Percentiles rank a stretch among this genome's conserved stretches.
Conservation (phyloP, 2,888 invertebrate genomes). For the Chaetogeoica ovagalla region DNA sequence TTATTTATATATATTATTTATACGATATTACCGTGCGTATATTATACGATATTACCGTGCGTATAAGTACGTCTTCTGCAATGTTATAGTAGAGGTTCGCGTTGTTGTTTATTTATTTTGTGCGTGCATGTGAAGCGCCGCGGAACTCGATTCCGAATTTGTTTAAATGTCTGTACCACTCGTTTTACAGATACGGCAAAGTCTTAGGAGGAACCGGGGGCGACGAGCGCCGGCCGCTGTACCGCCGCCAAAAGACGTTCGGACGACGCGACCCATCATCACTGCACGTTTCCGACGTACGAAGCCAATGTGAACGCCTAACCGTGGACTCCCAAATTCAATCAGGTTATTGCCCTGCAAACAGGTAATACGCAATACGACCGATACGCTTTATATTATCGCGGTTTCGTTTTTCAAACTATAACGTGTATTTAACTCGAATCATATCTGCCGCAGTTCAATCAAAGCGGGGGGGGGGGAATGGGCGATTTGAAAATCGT, state of each 20-base stretch:
- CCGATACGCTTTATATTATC: no score
- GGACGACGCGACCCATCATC: not conserved
- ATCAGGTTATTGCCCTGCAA: conserved; percentile 56
- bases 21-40: not conserved
- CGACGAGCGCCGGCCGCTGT: not conserved
- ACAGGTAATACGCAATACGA: conserved; percentile 57
- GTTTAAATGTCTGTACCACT: not conserved
- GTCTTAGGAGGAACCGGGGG: conserved; percentile 7
- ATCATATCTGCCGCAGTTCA: no score
- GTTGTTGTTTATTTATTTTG: no score
- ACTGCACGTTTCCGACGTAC: conserved; percentile 13
- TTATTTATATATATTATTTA: no score
- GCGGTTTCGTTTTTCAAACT: no score
- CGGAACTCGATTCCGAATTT: conserved; percentile 5
- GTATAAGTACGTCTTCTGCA: no score
- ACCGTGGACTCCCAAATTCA: conserved; percentile 57
- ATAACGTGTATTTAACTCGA: no score
- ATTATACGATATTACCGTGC: not conserved
- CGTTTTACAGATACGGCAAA: conserved; percentile 41
- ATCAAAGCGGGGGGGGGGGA: no score
- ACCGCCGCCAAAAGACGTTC: not conserved
- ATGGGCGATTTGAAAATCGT: no score
- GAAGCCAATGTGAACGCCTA: conserved; percentile 54
- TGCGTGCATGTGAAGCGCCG: no score
- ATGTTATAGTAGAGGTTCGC: no score